Evolutionary conservation across 2,888 invertebrate genomes (phyloP), one percentile per base, ranked within the genome.

Genomic region (Nymphalis urticae): DNA sequence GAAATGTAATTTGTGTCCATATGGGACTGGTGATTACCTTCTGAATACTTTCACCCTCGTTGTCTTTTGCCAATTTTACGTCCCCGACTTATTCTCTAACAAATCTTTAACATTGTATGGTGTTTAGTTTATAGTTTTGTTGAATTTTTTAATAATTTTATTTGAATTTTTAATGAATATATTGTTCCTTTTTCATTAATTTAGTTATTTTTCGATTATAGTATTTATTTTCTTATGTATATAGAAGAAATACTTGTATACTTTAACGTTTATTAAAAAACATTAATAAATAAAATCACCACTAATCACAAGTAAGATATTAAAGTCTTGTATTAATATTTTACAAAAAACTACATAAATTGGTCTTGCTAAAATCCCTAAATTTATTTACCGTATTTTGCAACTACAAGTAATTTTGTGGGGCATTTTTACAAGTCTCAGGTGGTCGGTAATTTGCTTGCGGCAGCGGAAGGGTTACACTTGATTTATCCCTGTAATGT

Each of bases 1-100:
- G 84, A 88, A 89, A 92, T 89, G 90, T 91, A 91, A 92, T 92
- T 90, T 90, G 88, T 89, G 87, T 81, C 92, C 92, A 92, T 92
- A 92, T 92, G 92, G 91, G 89, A 87, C 86, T 86, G 78, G 87
- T 89, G 90, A 92, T 92, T 91, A 90, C 90, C 89, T 88, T 85
- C 86, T 82, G 85, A 89, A 86, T 83, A 86, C 85, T 85, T 79
- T 77, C 82, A 83, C 87, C 89, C 87, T 85, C 54, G 54, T 56
- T 81, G 84, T 85, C 86, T 88, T 86, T 88, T 82, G 86, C 83
- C 86, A 83, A 89, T 87, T 87, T 82, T 73, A 61, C 71, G 71
- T 75, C 80, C 79, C 77, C 75, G 73, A 75, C 82, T 83, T 82
- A 85, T 86, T 85, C 87, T 81, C 86, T 87, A 84, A 83, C 82